phyloP scores from a whole-genome alignment of 2,797 vertebrate species.

The Phalloptychus januarius region DNA sequence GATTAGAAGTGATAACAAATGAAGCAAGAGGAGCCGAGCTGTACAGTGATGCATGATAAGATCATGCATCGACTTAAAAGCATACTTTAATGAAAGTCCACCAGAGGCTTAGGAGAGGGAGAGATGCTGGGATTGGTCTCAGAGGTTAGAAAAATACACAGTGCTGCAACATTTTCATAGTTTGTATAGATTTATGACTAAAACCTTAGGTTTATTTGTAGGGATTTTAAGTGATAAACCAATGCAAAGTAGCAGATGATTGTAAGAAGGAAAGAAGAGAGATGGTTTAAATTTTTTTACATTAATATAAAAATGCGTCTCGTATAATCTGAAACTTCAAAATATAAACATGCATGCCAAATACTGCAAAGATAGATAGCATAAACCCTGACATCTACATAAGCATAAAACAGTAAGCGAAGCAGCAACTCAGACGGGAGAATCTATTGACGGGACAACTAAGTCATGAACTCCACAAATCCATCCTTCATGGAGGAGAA shows the following conservation, averaged over 20 bases:
- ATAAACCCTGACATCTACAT: background rate
- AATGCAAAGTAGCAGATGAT: background rate
- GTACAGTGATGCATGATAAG: slow-evolving; percentile 64
- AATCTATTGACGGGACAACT: background rate
- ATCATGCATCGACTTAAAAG: slow-evolving; percentile 76
- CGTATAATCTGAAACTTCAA: background rate
- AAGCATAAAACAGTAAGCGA: background rate
- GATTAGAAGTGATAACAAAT: slow-evolving; percentile 69
- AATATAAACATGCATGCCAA: background rate
- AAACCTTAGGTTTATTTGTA: background rate
- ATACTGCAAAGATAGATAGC: background rate
- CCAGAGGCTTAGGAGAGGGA: slow-evolving; percentile 47
- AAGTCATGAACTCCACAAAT: background rate
- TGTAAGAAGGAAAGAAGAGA: background rate
- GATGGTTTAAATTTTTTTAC: background rate
- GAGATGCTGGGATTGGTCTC: slow-evolving; percentile 42
- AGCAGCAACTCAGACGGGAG: background rate
- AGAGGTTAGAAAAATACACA: slow-evolving; percentile 59
- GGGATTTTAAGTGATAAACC: background rate
- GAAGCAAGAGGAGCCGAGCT: slow-evolving; percentile 58
- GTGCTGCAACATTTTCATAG: background rate
- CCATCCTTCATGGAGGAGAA: background rate
- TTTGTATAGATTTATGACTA: background rate
- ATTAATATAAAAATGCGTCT: background rate
- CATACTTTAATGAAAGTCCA: slow-evolving; percentile 75